Base-by-base conservation (phyloP, 2,113 vertebrate species). In the Phaetusa simplex region DNA sequence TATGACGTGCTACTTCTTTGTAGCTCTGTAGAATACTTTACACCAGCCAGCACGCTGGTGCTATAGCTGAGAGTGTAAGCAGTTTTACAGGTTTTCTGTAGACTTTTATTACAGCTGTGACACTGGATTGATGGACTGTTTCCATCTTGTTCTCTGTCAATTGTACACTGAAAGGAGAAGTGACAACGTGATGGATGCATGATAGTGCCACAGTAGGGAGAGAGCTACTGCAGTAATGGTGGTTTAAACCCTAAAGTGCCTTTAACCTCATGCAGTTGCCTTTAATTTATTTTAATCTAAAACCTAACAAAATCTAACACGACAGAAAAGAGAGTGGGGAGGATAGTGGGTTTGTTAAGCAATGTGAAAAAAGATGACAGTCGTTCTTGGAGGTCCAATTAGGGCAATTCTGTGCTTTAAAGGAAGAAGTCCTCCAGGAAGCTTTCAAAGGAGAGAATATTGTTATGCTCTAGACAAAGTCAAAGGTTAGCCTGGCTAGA, bases 81-180 rank as follows among this genome's bases (percentile, higher is more conserved):
- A 97, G 97, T 98, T 98, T 98, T 97, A 97, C 97, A 95, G 94
- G 95, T 94, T 98, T 98, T 98, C 97, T 97, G 95, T 95, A 97
- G 98, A 90, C 90, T 98, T 98, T 97, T 98, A 98, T 98, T 98
- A 97, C 92, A 95, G 90, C 97, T 97, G 76, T 98, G 98, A 98
- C 97, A 98, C 92, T 90, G 97, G 98, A 98, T 98, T 98, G 98
- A 98, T 97, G 97, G 97, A 97, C 98, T 98, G 95, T 98, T 98
- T 98, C 98, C 97, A 94, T 98, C 98, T 97, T 97, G 97, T 96
- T 98, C 97, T 94, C 94, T 97, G 97, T 97, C 98, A 98, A 93
- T 98, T 98, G 98, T 97, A 94, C 93, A 81, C 95, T 94, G 98
- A 96, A 95, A 94, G 82, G 90, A 98, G 98, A 97, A 34, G 56